Evolutionary conservation across 2,888 invertebrate genomes (phyloP).

Genomic region (Microctonus hyperodae): DNA sequence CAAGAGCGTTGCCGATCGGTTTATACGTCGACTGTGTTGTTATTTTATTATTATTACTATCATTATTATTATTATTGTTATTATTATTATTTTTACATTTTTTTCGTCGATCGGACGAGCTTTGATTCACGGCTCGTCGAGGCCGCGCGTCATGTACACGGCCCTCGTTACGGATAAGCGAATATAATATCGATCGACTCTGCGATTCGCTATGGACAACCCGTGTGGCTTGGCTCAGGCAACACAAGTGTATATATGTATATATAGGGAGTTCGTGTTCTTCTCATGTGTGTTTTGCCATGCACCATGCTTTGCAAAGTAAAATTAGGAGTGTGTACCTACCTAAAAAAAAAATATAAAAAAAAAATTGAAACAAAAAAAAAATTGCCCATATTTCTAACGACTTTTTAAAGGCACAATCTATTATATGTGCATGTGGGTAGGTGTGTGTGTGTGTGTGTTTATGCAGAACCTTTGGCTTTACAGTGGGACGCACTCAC

Average conservation of each 20-base stretch:
- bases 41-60: not conserved
- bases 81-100: conserved; percentile 26
- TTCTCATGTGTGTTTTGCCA: not conserved
- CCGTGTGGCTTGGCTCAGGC: conserved; percentile 19
- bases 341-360: no score
- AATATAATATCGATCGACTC: conserved; percentile 43
- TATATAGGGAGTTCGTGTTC: conserved; percentile 7
- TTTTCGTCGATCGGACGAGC: conserved; percentile 41
- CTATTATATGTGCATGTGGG: not conserved
- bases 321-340: not conserved
- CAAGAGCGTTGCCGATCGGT: conserved; percentile 17
- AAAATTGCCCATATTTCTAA: not conserved
- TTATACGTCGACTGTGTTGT: not conserved
- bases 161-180: conserved; percentile 42
- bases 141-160: conserved; percentile 34
- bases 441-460: not conserved
- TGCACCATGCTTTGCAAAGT: not conserved
- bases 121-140: conserved; percentile 43
- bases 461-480: not conserved
- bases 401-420: not conserved
- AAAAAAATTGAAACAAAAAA: not conserved
- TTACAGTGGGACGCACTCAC: not conserved
- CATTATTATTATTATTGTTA: not conserved
- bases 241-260: conserved; percentile 22
- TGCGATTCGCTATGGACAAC: conserved; percentile 37